Evolutionary conservation across 92 coral and sea anemone genomes (phyloP).

Genomic region (Epizoanthus scotinus): DNA sequence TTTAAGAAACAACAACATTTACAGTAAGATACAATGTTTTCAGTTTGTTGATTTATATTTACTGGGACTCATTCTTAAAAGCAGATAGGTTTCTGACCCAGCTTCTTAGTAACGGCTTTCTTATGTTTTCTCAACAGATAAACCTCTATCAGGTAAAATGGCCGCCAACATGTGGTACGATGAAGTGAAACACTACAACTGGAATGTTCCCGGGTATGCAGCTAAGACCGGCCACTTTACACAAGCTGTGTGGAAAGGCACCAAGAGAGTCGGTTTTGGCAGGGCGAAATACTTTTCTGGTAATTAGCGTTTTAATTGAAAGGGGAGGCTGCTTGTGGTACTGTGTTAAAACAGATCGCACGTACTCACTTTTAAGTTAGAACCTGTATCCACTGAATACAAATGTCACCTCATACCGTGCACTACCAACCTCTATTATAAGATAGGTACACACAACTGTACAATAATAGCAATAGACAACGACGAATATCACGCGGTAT

Average conservation of each 20-base stretch:
- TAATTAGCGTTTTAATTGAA: not conserved
- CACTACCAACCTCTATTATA: too few species aligned
- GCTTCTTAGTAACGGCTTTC: not conserved
- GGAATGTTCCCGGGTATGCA: slow-evolving; percentile 23
- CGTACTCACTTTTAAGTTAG: too few species aligned
- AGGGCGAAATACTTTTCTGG: slow-evolving; percentile 19
- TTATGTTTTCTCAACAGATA: not conserved
- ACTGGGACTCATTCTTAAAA: not conserved
- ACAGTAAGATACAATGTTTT: too few species aligned
- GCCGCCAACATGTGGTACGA: slow-evolving; percentile 36
- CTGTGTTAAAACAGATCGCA: too few species aligned
- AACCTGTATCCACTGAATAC: too few species aligned
- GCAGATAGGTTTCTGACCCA: not conserved
- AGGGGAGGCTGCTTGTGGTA: too few species aligned
- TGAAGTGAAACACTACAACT: slow-evolving; percentile 26
- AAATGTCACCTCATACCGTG: too few species aligned
- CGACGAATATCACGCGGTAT: too few species aligned
- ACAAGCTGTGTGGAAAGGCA: slow-evolving; percentile 40
- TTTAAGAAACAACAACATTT: too few species aligned
- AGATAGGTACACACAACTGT: too few species aligned
- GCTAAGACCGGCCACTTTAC: slow-evolving; percentile 40
- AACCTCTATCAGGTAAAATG: slow-evolving; percentile 28
- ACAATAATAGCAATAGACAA: too few species aligned
- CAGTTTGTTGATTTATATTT: too few species aligned
- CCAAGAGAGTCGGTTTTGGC: slow-evolving; percentile 33